These are phyloP conservation scores for Drosophila arawakana DNA, from an alignment of 1,140 invertebrate genomes.

Conservation along the genomic window DNA sequence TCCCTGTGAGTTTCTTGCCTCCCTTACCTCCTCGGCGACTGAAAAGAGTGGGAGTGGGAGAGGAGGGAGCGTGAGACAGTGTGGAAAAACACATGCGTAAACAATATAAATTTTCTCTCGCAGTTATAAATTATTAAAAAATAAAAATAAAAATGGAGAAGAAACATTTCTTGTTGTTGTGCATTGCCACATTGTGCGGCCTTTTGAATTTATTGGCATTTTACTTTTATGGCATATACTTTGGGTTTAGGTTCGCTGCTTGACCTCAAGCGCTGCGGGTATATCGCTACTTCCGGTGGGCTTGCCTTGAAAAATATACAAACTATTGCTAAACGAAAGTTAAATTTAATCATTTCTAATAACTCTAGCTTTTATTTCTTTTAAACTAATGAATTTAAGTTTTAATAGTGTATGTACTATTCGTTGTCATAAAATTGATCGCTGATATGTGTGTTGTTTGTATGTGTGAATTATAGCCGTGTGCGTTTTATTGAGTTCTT, in stretches of 20 bases:
- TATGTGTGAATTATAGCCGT: conserved; percentile 52
- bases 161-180: conserved; percentile 11
- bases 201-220: conserved; percentile 80
- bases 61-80: no score
- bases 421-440: conserved; percentile 6
- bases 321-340: no score
- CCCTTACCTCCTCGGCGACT: conserved; percentile 73
- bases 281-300: not conserved
- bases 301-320: not conserved
- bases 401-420: conserved; percentile 21
- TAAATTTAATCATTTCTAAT: no score
- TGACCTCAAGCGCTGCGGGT: not conserved
- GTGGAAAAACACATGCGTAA: conserved; percentile 67
- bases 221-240: conserved; percentile 74
- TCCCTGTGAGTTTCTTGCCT: conserved; percentile 71
- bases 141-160: conserved; percentile 48
- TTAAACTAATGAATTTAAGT: not conserved
- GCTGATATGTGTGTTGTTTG: conserved; percentile 17
- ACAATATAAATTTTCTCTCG: conserved; percentile 74
- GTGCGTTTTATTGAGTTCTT: conserved; percentile 67
- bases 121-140: conserved; percentile 82
- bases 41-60: not conserved
- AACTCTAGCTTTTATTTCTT: no score
- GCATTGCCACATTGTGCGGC: conserved; percentile 40
- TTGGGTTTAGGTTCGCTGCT: conserved; percentile 37